Evolutionary conservation across 2,113 vertebrate genomes (phyloP).

Genomic region (Tragelaphus scriptus): DNA sequence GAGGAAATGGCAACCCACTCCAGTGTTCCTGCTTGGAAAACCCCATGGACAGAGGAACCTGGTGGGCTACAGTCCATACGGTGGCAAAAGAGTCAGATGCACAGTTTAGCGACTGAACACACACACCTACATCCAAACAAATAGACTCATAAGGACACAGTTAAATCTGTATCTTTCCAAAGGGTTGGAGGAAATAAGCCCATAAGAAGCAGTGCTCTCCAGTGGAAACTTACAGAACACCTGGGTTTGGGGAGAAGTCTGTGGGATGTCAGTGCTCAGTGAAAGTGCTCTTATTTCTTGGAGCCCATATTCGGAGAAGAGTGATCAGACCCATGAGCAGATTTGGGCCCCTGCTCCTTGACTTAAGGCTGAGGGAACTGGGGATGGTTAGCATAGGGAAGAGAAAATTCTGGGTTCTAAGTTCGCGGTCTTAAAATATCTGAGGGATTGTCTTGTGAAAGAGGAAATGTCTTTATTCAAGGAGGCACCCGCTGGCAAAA

Average conservation of each 20-base stretch:
- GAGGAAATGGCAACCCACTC: neutral
- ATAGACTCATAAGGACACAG: neutral
- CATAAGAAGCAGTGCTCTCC: neutral
- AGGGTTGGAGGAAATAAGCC: neutral
- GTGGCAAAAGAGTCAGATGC: neutral
- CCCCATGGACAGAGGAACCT: neutral
- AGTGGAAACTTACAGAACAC: neutral
- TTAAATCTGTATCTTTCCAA: neutral
- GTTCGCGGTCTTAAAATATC: slow-evolving; percentile 52
- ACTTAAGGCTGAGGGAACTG: neutral
- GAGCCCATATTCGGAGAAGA: neutral
- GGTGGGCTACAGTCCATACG: neutral
- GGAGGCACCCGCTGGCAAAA: neutral
- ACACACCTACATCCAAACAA: neutral
- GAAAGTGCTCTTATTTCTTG: neutral
- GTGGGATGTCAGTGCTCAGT: neutral
- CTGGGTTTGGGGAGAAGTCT: neutral
- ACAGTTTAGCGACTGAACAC: neutral
- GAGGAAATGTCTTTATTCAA: slow-evolving; percentile 51
- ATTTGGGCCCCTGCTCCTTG: neutral
- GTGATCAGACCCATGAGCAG: neutral
- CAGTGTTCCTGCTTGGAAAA: neutral
- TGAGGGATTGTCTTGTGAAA: slow-evolving; percentile 48
- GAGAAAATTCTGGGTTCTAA: slow-evolving; percentile 58
- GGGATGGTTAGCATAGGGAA: slow-evolving; percentile 26